Base-by-base conservation (phyloP, 2,113 vertebrate species). In the Hippocampus comes region DNA sequence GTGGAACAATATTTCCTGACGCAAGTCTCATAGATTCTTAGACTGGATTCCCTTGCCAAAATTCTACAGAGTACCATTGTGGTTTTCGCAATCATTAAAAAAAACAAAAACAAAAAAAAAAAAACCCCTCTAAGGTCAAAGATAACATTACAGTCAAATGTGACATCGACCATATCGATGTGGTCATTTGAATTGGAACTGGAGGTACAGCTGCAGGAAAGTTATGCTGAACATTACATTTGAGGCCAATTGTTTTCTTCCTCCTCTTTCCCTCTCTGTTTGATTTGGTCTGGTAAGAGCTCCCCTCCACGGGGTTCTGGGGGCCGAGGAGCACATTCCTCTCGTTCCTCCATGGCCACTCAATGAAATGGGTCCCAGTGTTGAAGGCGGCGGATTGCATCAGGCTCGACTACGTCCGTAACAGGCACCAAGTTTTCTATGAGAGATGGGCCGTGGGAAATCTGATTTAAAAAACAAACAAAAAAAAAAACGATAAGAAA, bases 311-410 rank as follows among this genome's bases (percentile, higher is more conserved):
- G 70, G 82, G 80, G 70, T 72, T 82, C 68, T 85, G 77, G 0
- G 27, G 80, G 71, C 80, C 51, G 65, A 63, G 72, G 66, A 80
- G 74, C 51, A 17, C 82, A 87, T 90, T 91, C 80, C 77, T 88
- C 76, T 84, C 77, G 51, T 84, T 89, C 82, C 71, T 67, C 74
- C 60, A 17, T 1, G 78, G 73, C 78, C 81, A 74, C 86, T 51
- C 63, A 53, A 78, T 74, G 63, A 80, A 79, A 85, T 72, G 57
- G 61, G 20, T 83, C 64, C 53, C 75, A 57, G 74, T 76, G 74
- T 84, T 53, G 59, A 41, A 55, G 68, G 80, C 66, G 81, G 60
- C 79, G 77, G 65, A 78, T 72, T 71, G 60, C 15, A 6, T 74
- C 30, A 17, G 51, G 46, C n/a, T 57, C 73, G 20, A 46, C 68